Base-by-base conservation (phyloP, 2,113 vertebrate genomes). In the Cyanistes caeruleus region DNA sequence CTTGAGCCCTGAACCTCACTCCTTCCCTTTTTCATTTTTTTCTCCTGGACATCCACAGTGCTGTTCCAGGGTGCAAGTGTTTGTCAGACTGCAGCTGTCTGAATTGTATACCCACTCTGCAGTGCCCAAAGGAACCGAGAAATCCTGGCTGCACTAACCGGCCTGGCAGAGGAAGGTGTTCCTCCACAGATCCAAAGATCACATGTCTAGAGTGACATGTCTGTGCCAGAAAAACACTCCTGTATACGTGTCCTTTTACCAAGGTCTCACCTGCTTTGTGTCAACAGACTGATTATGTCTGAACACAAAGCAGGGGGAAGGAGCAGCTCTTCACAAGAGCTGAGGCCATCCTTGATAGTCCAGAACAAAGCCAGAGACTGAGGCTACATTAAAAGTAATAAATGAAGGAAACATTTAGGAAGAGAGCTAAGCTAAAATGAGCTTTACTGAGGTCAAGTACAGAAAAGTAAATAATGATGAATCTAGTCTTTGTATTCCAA, bases 381-480 rank as follows among this genome's bases (percentile, higher is more conserved):
- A 73, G 9, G 8, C 37, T 76, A 9, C 15, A 5, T 75, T 39
- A 73, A 31, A 83, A 37, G 5, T 48, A 68, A 51, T 27, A 31
- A 84, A 43, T 67, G 48, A 75, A 70, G 27, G 25, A 83, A 90
- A 19, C 33, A 43, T 84, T 83, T 75, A 19, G 80, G 90, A 86
- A 70, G 37, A 23, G 39, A 94, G 21, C 33, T 63, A 52, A 52
- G 44, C 33, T 87, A 83, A 82, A 78, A 76, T 46, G 33, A 83
- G 33, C 52, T 87, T 88, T 60, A 81, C 7, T 67, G 44, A 83
- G 27, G 30, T 77, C 20, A 64, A 63, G 33, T 62, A 39, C 25
- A 60, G 59, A 80, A 69, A 62, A 72, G 18, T 53, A 56, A 78
- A 72, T 63, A 44, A 65, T 67, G 12, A 24, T 82, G 33, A 60